These are phyloP conservation scores for Heliconius congener DNA, from an alignment of 1,140 invertebrate genomes.

Conservation along the genomic window DNA sequence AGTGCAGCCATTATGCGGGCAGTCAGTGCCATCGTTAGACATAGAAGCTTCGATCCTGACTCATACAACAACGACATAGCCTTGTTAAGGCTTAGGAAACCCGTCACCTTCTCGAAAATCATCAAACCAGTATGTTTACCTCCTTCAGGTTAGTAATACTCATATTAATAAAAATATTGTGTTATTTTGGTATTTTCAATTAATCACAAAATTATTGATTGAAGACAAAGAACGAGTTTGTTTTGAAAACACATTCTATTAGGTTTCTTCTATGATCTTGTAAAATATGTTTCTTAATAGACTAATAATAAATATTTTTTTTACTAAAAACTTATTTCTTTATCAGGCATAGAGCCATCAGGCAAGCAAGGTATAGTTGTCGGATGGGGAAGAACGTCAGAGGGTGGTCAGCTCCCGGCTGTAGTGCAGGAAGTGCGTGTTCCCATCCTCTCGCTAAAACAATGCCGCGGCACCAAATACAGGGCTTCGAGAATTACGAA, in stretches of 20 bases:
- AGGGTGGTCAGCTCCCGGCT: slow-evolving; percentile 90
- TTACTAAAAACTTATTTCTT: not conserved
- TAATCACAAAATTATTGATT: too few relatives aligned
- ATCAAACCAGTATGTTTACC: slow-evolving; percentile 92
- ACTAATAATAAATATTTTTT: not conserved
- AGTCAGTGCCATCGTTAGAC: slow-evolving; percentile 88
- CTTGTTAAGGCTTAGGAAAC: slow-evolving; percentile 87
- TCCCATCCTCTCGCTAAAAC: slow-evolving; percentile 88
- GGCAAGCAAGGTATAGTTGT: slow-evolving; percentile 89
- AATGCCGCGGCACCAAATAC: slow-evolving; percentile 92
- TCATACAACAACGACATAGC: slow-evolving; percentile 95
- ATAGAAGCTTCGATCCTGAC: slow-evolving; percentile 90
- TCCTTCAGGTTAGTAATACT: slow-evolving; percentile 78
- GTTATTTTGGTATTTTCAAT: too few relatives aligned
- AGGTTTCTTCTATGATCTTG: not conserved
- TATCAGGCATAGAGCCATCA: slow-evolving; percentile 85
- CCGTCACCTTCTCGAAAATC: slow-evolving; percentile 89
- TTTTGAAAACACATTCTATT: too few relatives aligned
- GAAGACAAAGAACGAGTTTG: too few relatives aligned
- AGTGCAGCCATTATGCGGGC: slow-evolving; percentile 89
- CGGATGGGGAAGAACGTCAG: slow-evolving; percentile 91
- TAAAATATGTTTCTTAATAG: not conserved
- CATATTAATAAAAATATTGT: too few relatives aligned
- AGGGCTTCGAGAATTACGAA: slow-evolving; percentile 88
- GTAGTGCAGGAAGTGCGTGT: slow-evolving; percentile 92